phyloP scores from a whole-genome alignment of 2,113 vertebrate species.

The Paraplagusia blochii region DNA sequence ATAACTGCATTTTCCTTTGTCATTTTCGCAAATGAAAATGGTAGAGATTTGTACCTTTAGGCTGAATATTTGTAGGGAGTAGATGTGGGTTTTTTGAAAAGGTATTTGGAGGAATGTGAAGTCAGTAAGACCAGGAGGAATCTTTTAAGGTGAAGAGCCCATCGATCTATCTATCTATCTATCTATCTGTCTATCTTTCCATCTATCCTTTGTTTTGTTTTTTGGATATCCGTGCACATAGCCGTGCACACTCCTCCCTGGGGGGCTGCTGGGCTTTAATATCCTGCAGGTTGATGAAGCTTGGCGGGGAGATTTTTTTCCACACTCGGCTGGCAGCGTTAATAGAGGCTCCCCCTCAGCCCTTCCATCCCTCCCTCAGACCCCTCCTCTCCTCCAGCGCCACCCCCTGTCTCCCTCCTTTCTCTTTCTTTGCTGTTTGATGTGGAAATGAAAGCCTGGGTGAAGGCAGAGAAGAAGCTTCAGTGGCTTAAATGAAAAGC shows the following conservation, averaged over 20 bases:
- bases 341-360: constrained; percentile 67
- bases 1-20: no score
- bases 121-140: no score
- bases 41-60: no score
- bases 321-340: constrained; percentile 79
- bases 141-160: no score
- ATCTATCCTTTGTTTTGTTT: constrained; percentile 24
- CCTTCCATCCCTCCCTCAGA: neutral
- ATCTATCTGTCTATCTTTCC: constrained; percentile 43
- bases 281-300: constrained; percentile 83
- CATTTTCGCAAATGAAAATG: no score
- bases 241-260: constrained; percentile 17
- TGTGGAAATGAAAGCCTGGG: constrained; percentile 79
- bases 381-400: neutral
- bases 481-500: constrained; percentile 79
- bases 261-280: constrained; percentile 75
- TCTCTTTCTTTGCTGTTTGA: constrained; percentile 70
- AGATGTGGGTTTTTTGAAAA: no score
- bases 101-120: no score
- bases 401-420: no score
- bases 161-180: constrained; percentile 14
- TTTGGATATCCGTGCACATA: constrained; percentile 17
- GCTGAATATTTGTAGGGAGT: no score
- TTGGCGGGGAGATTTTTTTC: constrained; percentile 78
- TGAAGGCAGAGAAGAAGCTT: constrained; percentile 60